Evolutionary conservation across 2,888 invertebrate genomes (phyloP).

Genomic region (Tuta absoluta): DNA sequence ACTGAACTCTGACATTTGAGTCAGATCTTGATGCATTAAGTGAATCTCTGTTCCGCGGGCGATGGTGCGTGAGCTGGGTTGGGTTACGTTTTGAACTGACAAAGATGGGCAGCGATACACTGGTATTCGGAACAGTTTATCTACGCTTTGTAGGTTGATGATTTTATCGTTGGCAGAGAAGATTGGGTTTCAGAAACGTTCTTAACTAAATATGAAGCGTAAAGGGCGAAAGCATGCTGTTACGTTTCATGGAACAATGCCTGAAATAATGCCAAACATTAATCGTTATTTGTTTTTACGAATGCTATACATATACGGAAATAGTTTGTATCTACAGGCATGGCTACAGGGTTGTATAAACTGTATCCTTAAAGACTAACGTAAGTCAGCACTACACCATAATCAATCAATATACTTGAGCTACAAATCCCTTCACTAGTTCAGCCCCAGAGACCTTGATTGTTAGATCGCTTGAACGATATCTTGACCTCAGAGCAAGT

Average conservation of each 20-base stretch:
- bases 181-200: background rate
- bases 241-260: too few relatives aligned
- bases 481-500: slow-evolving; percentile 39
- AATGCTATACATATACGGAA: too few relatives aligned
- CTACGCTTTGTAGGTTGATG: background rate
- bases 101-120: background rate
- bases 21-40: background rate
- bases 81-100: background rate
- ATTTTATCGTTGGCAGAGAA: background rate
- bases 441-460: slow-evolving; percentile 22
- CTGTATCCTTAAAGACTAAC: background rate
- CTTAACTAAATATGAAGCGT: too few relatives aligned
- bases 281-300: too few relatives aligned
- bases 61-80: slow-evolving; percentile 1
- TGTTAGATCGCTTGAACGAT: slow-evolving; percentile 34
- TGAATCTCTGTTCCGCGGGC: slow-evolving; percentile 6
- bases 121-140: slow-evolving; percentile 2
- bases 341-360: background rate
- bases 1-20: slow-evolving; percentile 20
- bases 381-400: background rate
- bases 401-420: background rate
- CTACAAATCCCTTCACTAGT: slow-evolving; percentile 16
- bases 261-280: too few relatives aligned
- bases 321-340: too few relatives aligned
- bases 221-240: too few relatives aligned